Evolutionary conservation across 2,888 invertebrate species (phyloP).

Genomic region (Orthosia gracilis): DNA sequence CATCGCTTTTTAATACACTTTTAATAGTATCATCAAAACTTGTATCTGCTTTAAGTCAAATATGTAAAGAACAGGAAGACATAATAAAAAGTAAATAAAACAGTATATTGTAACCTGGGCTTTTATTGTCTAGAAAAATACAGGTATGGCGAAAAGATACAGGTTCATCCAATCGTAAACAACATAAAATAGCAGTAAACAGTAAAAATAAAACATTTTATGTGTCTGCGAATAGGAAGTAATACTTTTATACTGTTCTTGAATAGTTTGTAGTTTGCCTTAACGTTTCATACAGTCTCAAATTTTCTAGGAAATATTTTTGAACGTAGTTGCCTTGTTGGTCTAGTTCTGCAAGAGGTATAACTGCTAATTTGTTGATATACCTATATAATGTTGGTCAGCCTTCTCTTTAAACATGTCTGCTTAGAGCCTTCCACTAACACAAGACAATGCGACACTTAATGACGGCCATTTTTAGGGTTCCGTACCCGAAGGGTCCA

Average conservation of each 20-base stretch:
- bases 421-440: no score
- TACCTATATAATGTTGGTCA: no score
- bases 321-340: no score
- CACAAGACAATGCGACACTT: no score
- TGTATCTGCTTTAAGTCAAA: background rate
- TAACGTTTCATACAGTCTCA: background rate
- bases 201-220: slow-evolving; percentile 47
- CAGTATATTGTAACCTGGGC: slow-evolving; percentile 4
- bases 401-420: no score
- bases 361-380: no score
- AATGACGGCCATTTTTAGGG: no score
- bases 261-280: background rate
- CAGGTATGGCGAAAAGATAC: slow-evolving; percentile 8
- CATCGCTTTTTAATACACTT: background rate
- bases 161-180: slow-evolving; percentile 4
- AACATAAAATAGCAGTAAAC: slow-evolving; percentile 27
- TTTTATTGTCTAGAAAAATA: slow-evolving; percentile 32
- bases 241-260: slow-evolving; percentile 4
- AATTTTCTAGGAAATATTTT: background rate
- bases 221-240: slow-evolving; percentile 4
- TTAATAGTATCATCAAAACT: background rate
- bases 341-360: no score
- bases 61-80: background rate
- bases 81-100: slow-evolving; percentile 35
- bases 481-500: no score